Base-by-base conservation (phyloP, 2,888 invertebrate genomes). In the Xestia ashworthii region DNA sequence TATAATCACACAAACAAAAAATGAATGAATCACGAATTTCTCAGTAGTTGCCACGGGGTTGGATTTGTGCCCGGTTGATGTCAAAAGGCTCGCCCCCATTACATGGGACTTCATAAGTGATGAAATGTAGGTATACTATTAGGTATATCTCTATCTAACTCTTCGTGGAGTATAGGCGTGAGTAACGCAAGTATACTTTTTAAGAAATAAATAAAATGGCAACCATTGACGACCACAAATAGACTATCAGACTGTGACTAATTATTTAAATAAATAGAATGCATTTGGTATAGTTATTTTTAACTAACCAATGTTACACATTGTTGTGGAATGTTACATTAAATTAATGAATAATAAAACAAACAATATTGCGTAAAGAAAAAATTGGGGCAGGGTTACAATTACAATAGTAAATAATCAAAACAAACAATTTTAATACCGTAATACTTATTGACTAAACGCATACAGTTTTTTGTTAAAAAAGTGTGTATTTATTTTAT, bases 341-440 rank as follows among this genome's bases (percentile, higher is more conserved):
- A 53, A 62, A 70, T 2, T 11, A 9, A 25, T 44, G 41, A 71
- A 32, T 50, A 58, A 58, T 22, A 44, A 64, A 55, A 38, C 19
- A 25, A 38, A 64, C 32, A 38, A 11, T 41, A 69, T 50, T 48
- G 25, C 16, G 44, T 60, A 60, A n/a, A 60, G 6, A 46, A 78
- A 19, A 46, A 78, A 12, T 11, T 78, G 14, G 78, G n/a, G 58
- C 78, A 78, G 72, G 72, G 78, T 78, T 78, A 71, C 16, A 38
- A 71, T 77, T 78, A 70, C 16, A 22, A 72, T 25, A 14, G 6
- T 58, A 44, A 58, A 44, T n/a, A 78, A 8, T 66, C 3, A 50
- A 58, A 71, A 58, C 32, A 55, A n/a, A 55, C 11, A 11, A 78
- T 25, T 48, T n/a, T 22, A 48, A 71, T n/a, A 58, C n/a, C 50